phyloP scores from a whole-genome alignment of 35 echinoderm and acorn worm genomes.

The Lytechinus variegatus region DNA sequence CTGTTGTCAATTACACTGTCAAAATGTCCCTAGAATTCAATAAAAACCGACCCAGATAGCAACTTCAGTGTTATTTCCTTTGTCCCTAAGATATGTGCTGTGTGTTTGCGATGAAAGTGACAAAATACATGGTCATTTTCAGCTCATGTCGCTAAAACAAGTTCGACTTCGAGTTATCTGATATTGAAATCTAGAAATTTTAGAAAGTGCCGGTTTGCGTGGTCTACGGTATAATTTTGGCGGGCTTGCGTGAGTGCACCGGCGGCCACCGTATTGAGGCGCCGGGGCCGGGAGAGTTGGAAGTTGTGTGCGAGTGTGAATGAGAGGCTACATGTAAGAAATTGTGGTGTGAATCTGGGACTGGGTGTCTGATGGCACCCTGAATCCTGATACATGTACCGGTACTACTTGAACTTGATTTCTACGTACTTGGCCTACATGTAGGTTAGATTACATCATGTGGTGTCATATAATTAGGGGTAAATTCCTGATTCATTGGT shows the following conservation, averaged over 20 bases:
- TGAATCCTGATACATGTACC: too few relatives aligned
- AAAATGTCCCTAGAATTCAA: not conserved
- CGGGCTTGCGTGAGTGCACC: not conserved
- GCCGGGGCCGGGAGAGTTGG: too few relatives aligned
- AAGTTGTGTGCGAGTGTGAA: not conserved
- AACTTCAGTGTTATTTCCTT: not conserved
- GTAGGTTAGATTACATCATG: too few relatives aligned
- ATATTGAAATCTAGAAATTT: not conserved
- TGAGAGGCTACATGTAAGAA: not conserved
- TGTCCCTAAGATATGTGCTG: not conserved
- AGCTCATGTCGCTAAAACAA: not conserved
- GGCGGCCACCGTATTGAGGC: not conserved
- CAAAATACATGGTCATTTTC: not conserved
- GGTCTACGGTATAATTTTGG: conserved; percentile 7
- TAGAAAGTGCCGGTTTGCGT: not conserved
- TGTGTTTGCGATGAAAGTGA: not conserved
- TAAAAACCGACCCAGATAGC: not conserved
- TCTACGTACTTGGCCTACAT: too few relatives aligned
- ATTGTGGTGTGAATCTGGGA: too few relatives aligned
- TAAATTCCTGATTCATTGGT: too few relatives aligned
- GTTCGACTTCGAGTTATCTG: not conserved
- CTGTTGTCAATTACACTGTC: not conserved
- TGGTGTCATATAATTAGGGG: too few relatives aligned
- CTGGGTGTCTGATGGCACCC: too few relatives aligned
- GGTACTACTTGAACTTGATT: too few relatives aligned